Evolutionary conservation across 2,888 invertebrate genomes (phyloP), one percentile per base, ranked within the genome.

Genomic region (Cremastinae sp.): DNA sequence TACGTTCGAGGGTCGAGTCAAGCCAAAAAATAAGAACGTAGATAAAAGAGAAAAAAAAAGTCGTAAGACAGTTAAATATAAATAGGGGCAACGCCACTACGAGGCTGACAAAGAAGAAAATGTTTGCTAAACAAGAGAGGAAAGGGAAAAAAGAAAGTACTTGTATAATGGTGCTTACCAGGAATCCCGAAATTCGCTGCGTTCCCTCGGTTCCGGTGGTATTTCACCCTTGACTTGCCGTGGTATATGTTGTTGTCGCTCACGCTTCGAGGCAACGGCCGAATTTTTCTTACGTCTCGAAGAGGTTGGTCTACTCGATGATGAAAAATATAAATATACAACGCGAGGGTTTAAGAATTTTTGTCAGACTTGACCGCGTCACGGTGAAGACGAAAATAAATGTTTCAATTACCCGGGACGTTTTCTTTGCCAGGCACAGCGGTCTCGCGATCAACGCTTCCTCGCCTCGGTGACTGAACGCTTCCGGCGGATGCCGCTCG

Each of bases 191-290:
- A 84, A 56, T 83, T 85, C 12, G 84, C 75, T 4, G 85, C 83
- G 49, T 85, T 86, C 0, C 84, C 71, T 3, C 88, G 85, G 58
- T 82, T 84, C 72, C 86, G 85, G 4, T 86, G 85, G 14, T 81
- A 78, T 68, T 89, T 90, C 8, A 81, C 75, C 14, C 88, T 85
- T 41, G 84, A 70, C 79, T 89, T 90, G 8, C 85, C 85, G 74
- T 82, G 86, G 79, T 89, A 89, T 70, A 90, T 85, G 20, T 83
- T 89, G 62, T 90, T 90, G 78, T 91, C 91, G 77, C 91, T 91
- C 0, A 85, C 86, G 73, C 90, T 90, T 62, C 90, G 84, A 51
- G 89, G 89, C 70, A 90, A 78, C 28, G 83, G 86, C 58, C 89
- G 87, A 12, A 86, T 82, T 78, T 89, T 89, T 65, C 88, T 81